phyloP scores from a whole-genome alignment of 2,888 invertebrate genomes.

The Ditylenchus weischeri region DNA sequence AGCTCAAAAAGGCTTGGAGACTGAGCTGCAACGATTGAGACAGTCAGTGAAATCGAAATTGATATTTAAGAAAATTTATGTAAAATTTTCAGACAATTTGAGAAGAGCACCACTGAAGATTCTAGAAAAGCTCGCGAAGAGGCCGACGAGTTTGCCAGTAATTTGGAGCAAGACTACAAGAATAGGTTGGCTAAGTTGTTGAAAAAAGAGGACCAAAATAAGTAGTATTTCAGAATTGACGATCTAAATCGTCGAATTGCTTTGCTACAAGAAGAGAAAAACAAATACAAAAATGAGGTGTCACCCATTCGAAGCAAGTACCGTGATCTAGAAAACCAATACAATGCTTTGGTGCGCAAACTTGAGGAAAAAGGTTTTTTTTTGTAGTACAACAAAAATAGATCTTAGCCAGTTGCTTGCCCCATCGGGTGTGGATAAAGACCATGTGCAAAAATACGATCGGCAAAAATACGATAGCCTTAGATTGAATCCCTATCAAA shows the following conservation, averaged over 20 bases:
- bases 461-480: too few species aligned
- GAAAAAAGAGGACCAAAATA: neutral
- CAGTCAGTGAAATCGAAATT: conserved; percentile 32
- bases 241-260: conserved; percentile 54
- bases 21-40: conserved; percentile 53
- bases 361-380: conserved; percentile 48
- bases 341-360: conserved; percentile 43
- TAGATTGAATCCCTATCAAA: too few species aligned
- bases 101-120: conserved; percentile 48
- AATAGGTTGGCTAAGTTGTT: conserved; percentile 31
- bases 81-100: conserved; percentile 41
- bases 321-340: conserved; percentile 54
- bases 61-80: conserved; percentile 6
- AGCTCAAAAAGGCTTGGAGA: conserved; percentile 53
- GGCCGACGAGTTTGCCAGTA: conserved; percentile 50
- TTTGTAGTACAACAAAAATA: neutral
- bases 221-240: conserved; percentile 38
- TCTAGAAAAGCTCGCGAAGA: conserved; percentile 52
- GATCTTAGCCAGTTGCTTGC: too few species aligned
- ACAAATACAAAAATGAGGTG: conserved; percentile 47
- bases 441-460: too few species aligned
- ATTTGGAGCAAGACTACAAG: conserved; percentile 55
- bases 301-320: conserved; percentile 45
- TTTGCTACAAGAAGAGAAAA: conserved; percentile 51
- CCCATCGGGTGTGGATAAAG: too few species aligned